A percentile compares a stretch with the other conserved stretches of the same genome.
These are phyloP conservation scores for Disparrhopalites patrizii DNA, from an alignment of 2,888 invertebrate species.

Conservation along the genomic window DNA sequence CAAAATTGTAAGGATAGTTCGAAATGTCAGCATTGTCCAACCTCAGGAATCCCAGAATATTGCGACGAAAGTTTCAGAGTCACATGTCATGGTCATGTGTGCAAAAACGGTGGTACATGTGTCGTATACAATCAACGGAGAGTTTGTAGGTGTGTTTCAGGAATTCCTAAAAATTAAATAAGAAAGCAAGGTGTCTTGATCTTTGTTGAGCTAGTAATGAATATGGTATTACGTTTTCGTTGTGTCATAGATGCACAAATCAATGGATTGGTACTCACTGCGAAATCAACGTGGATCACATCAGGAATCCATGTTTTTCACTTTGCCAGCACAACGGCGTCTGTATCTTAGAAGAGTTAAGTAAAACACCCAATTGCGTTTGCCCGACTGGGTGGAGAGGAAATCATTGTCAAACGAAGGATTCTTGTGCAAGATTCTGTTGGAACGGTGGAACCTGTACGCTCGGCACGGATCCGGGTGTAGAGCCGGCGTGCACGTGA, in stretches of 20 bases:
- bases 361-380: conserved; percentile 56
- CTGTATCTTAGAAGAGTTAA: conserved; percentile 57
- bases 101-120: conserved; percentile 59
- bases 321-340: conserved; percentile 59
- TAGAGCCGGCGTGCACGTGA: conserved; percentile 53
- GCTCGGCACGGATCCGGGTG: conserved; percentile 51
- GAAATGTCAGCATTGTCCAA: conserved; percentile 47
- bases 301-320: conserved; percentile 53
- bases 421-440: conserved; percentile 55
- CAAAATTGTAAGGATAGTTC: conserved; percentile 44
- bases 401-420: conserved; percentile 49
- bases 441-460: conserved; percentile 58
- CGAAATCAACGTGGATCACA: conserved; percentile 59
- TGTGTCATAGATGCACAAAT: conserved; percentile 53
- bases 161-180: neutral
- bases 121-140: conserved; percentile 53
- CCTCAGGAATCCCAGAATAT: conserved; percentile 20
- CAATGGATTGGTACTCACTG: conserved; percentile 60
- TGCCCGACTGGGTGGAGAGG: conserved; percentile 61
- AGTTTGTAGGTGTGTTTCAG: conserved; percentile 57
- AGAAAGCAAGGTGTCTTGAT: no score
- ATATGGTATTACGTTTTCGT: neutral
- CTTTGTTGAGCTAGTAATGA: no score
- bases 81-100: conserved; percentile 53
- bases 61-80: conserved; percentile 30